A percentile compares a stretch with the other conserved stretches of the same genome.
phyloP scores from a whole-genome alignment of 2,888 invertebrate species.

The Erannis defoliaria region DNA sequence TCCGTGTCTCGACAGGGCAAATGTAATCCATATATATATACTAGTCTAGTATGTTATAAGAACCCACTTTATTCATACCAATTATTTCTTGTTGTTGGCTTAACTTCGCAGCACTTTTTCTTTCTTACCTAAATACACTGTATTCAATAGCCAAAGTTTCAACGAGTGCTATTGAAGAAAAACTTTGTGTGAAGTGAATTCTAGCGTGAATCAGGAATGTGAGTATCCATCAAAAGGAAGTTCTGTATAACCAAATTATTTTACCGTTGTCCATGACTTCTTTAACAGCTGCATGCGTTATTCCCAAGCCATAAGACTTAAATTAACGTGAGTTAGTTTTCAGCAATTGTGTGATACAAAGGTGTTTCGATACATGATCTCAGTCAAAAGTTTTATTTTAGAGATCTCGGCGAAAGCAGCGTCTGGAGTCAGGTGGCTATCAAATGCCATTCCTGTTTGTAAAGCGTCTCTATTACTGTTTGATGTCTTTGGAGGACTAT shows the following conservation, averaged over 20 bases:
- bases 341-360: constrained; percentile 45
- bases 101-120: constrained; percentile 19
- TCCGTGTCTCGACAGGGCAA: too few species aligned
- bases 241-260: constrained; percentile 52
- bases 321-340: constrained; percentile 43
- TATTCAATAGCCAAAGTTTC: constrained; percentile 63
- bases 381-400: constrained; percentile 70
- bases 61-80: neutral
- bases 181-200: constrained; percentile 65
- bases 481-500: constrained; percentile 17
- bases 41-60: too few species aligned
- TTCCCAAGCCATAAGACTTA: constrained; percentile 51
- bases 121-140: constrained; percentile 40
- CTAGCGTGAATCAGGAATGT: constrained; percentile 66
- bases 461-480: constrained; percentile 54
- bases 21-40: too few species aligned
- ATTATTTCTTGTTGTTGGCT: neutral
- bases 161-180: constrained; percentile 68
- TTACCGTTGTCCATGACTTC: constrained; percentile 38
- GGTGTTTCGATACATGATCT: constrained; percentile 59
- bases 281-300: constrained; percentile 44
- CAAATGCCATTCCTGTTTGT: constrained; percentile 47
- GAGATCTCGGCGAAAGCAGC: constrained; percentile 49
- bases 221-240: constrained; percentile 64
- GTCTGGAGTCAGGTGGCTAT: constrained; percentile 52